Evolutionary conservation across 2,113 vertebrate genomes (phyloP), one percentile per base, ranked within the genome.

Genomic region (Lota lota): DNA sequence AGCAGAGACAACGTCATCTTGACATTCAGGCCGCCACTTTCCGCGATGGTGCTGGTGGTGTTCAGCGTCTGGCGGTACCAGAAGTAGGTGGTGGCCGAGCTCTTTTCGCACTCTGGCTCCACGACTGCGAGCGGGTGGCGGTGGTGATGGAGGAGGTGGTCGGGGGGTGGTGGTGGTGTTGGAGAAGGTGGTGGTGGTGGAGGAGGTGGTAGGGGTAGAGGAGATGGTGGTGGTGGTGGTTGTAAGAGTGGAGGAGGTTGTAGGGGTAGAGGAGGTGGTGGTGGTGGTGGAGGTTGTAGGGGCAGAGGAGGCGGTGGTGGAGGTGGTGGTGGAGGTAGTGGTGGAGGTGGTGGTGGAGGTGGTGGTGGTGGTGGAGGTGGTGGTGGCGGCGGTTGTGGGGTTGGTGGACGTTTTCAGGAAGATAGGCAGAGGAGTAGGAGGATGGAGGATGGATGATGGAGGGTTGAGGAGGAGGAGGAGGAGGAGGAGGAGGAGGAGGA

Each of bases 51-150:
- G 89, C 93, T 93, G 80, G 97, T 98, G 69, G 96, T 99, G 88
- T 99, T 95, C 82, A 99, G 77, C 18, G 97, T 89, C 87, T 99
- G 94, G 5, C 97, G 92, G 87, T 99, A 99, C 97, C 97, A 99
- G 93, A 98, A 99, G 80, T 96, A 99, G 16, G 97, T 99, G 1
- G 97, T 99, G 22, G 97, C 97, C 0, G 97, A 99, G 89, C 97
- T 99, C 90, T 94, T 98, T 5, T 98, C 95, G 0, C 97, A 99
- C 85, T 99, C 97, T 0, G 95, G 81, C 85, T 97, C 97, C 83
- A 98, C 93, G 81, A 95, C 97, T 99, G 86, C 5, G 63, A 59
- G 54, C 18, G 53, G 6, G 1, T 74, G 22, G 72, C 1, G 59
- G 65, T 22, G n/a, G n/a, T 12, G 21, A 62, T 15, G n/a, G 18